Evolutionary conservation across 2,113 vertebrate species (phyloP).

Genomic region (Chascanopsetta lugubris): DNA sequence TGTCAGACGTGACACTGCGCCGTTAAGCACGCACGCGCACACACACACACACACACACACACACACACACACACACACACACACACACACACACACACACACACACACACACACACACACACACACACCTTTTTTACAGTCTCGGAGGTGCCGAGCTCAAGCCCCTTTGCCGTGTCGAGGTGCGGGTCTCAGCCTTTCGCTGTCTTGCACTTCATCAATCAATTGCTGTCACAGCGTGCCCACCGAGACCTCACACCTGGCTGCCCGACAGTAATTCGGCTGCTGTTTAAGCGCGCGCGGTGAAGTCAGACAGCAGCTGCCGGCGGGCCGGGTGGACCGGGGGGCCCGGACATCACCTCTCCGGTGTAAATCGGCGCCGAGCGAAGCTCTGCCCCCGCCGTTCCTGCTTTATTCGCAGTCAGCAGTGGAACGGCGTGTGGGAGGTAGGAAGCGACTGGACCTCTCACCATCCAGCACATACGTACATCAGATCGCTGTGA

Average conservation of each 20-base stretch:
- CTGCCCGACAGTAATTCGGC: conserved; percentile 46
- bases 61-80: conserved; percentile 24
- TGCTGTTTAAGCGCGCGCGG: conserved; percentile 9
- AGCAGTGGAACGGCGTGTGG: conserved; percentile 8
- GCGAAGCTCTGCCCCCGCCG: conserved; percentile 17
- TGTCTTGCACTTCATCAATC: conserved; percentile 56
- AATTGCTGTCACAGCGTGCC: conserved; percentile 54
- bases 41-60: conserved; percentile 24
- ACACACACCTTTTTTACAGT: conserved; percentile 16
- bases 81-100: conserved; percentile 24
- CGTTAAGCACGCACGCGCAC: conserved; percentile 31
- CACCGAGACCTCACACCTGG: conserved; percentile 53
- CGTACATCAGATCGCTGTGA: not conserved
- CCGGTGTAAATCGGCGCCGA: conserved; percentile 25
- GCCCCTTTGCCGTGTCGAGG: not conserved
- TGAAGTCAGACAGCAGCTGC: conserved; percentile 23
- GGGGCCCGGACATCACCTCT: conserved; percentile 32
- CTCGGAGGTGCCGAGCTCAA: conserved; percentile 21
- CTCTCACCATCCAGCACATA: not conserved
- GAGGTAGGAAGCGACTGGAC: conserved; percentile 10
- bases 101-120: conserved; percentile 24
- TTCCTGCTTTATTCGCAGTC: conserved; percentile 21
- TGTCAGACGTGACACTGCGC: conserved; percentile 34
- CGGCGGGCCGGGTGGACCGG: conserved; percentile 1
- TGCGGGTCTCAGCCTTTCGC: conserved; percentile 20